phyloP scores from a whole-genome alignment of 2,797 vertebrate genomes.

The Microchirus variegatus region DNA sequence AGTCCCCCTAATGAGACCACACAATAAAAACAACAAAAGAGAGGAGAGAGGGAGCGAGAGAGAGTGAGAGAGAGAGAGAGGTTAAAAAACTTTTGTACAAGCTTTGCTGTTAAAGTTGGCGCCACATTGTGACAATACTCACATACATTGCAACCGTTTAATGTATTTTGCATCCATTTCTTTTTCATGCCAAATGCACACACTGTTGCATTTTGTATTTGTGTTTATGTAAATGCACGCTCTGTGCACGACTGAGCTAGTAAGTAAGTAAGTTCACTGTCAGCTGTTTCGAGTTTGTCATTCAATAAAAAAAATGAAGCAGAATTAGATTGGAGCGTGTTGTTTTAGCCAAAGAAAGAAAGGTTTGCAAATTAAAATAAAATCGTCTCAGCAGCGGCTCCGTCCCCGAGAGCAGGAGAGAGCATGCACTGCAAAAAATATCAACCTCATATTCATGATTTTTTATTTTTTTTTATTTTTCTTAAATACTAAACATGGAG shows the following conservation, averaged over 20 bases:
- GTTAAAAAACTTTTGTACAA: conserved; percentile 55
- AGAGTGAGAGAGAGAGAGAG: conserved; percentile 57
- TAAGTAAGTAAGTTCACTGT: not conserved
- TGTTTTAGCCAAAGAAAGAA: too few relatives aligned
- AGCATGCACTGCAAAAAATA: too few relatives aligned
- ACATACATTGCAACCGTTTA: conserved; percentile 14
- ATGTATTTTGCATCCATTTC: not conserved
- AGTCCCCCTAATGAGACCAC: conserved; percentile 97
- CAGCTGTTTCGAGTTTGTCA: conserved; percentile 6
- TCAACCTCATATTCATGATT: too few relatives aligned
- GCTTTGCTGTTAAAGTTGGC: conserved; percentile 56
- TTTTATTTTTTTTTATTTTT: too few relatives aligned
- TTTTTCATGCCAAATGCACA: not conserved
- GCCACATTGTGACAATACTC: too few relatives aligned
- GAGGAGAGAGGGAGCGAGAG: conserved; percentile 70
- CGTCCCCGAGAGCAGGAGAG: too few relatives aligned
- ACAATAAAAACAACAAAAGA: conserved; percentile 83
- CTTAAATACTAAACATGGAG: too few relatives aligned
- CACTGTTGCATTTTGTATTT: too few relatives aligned
- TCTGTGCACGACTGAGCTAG: not conserved
- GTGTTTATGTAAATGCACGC: not conserved
- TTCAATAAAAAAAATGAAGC: not conserved
- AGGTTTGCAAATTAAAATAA: too few relatives aligned
- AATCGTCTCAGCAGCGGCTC: too few relatives aligned
- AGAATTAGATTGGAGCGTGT: too few relatives aligned